Evolutionary conservation across 2,888 invertebrate species (phyloP), one percentile per base, ranked within the genome.

Genomic region (Abrostola triplasia): DNA sequence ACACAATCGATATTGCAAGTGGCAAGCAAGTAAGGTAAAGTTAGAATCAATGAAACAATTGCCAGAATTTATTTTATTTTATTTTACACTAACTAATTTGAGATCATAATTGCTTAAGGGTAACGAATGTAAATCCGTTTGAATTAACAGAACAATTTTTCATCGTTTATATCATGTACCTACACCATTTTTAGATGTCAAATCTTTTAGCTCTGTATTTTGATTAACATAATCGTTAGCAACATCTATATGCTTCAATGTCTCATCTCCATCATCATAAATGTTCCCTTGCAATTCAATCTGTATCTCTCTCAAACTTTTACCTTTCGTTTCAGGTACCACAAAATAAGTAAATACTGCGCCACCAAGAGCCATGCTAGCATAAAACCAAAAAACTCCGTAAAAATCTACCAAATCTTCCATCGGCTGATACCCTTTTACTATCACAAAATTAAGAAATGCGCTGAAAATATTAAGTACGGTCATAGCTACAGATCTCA

Each of bases 301-400:
- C 42, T 79, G 79, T 50, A 79, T 76, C 36, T 79, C 95, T 13
- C 91, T 80, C 47, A 96, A 88, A 47, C 94, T 95, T 72, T 95
- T 95, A 0, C 95, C 95, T 75, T 92, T 95, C 0, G 95, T 95
- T 84, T 96, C 96, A 1, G 95, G 96, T 0, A 96, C 94, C 56
- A 89, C 64, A n/a, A 92, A 82, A 24, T 87, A 80, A 5, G 95
- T 92, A 69, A 95, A 95, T 8, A 92, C 54, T 0, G 94, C 89
- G 0, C 95, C 95, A 13, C 87, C 62, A n/a, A 94, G 83, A 2
- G 95, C 91, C 35, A 94, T 88, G 0, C 79, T 64, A 0, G 95
- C 90, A 71, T 95, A 96, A 67, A 94, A 88, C 82, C 92, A 92
- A 67, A 96, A 96, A 0, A 95, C 93, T 2, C 94, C 91, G 59